Evolutionary conservation across 2,113 vertebrate species (phyloP), one percentile per base, ranked within the genome.

Genomic region (Vimba vimba): DNA sequence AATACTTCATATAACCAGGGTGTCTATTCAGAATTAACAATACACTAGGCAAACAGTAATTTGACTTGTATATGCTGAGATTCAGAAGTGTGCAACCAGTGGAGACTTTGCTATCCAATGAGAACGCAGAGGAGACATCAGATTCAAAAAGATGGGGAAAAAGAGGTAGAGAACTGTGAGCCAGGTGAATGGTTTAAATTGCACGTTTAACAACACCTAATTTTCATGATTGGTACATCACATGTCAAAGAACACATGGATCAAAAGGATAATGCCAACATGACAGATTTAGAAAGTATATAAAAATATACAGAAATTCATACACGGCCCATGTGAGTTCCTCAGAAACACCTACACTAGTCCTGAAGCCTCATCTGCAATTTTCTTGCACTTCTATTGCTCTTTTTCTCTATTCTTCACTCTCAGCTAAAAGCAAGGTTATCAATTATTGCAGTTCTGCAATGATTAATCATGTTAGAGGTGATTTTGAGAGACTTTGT

Each of bases 341-440:
- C 52, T 21, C 52, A 55, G 52, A 21, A 55, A 19, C 52, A 55
- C 83, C 39, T 13, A 50, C 74, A 68, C 83, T 60, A 80, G 45
- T 33, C 59, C 47, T 10, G 21, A 82, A 64, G 30, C 25, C 74
- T 79, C 52, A 71, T 84, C 59, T 87, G 55, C 50, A 77, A 86
- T 66, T 87, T 68, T 74, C 83, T 79, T n/a, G 79, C 66, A 60
- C 74, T 19, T 87, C 74, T 78, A 83, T 74, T 17, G 79, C 66
- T 50, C 79, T 39, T 21, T 36, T 79, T 45, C 23, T 66, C 25
- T 59, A 36, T 47, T 47, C 11, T 36, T 68, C 50, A 25, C 47
- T 78, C 19, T 15, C 59, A 12, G 36, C 76, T 78, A 57, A 78
- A 79, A 15, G 52, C n/a, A 21, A 43, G 17, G 2, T 4, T 25